Evolutionary conservation across 2,888 invertebrate species (phyloP), one percentile per base, ranked within the genome.

Genomic region (Tricholauxania praeusta): DNA sequence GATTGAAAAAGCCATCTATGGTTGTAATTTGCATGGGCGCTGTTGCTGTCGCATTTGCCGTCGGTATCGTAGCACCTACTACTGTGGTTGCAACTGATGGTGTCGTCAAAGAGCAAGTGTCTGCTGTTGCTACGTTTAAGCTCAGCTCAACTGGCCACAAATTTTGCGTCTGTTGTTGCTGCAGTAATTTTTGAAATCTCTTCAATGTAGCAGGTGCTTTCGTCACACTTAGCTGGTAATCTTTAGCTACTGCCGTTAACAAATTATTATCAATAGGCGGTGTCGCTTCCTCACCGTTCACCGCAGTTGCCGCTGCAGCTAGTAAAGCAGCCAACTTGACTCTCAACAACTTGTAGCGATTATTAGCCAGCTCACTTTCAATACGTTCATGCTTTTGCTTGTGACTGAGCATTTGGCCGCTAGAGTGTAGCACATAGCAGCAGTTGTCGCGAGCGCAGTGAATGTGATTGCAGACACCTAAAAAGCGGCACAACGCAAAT

Each of bases 381-480:
- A 95, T 93, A 74, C 97, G 90, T 86, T 98, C 97, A 87, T 98
- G 98, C 85, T 97, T 97, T 75, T 97, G 91, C 88, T 97, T 97
- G 88, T 98, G 98, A 6, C 97, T 96, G 87, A 96, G 94, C 72
- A 97, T 91, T 86, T 98, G 97, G 52, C 96, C 95, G 83, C 96
- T 96, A 51, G 96, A 96, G 85, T 97, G 97, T 75, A 97, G 89
- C 1, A 98, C 97, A 87, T 97, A 97, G 86, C 93, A 94, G 89
- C 98, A 98, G 75, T 95, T 95, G 1, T 94, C 93, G 76, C 97
- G 89, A 81, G 97, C 96, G 89, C 98, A 98, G 88, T 98, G 98
- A 80, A 97, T 97, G 88, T 39, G 39, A 39, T 39, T 39, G 10
- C 39, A 39, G 39, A 39, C 39, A 39, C 39, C 39, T 39, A 10